A percentile compares a stretch with the other conserved stretches of the same genome.
Conservation (phyloP, 2,113 vertebrate species). For the Xiphophorus hellerii region DNA sequence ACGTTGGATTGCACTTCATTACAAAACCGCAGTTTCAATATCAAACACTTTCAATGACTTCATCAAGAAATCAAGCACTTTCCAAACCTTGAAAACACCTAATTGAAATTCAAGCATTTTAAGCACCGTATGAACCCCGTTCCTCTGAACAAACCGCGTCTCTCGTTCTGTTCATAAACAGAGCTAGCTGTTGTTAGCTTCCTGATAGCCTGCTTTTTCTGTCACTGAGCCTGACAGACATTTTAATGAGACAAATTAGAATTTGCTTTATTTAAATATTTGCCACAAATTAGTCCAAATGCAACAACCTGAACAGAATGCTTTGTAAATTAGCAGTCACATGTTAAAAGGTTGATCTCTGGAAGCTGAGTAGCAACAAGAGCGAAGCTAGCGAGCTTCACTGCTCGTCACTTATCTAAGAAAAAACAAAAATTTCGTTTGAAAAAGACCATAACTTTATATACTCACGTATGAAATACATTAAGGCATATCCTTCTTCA, state of each 20-base stretch:
- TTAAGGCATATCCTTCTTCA: slow-evolving; percentile 65
- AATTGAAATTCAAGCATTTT: too few relatives aligned
- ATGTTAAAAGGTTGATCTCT: background rate
- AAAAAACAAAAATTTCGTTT: background rate
- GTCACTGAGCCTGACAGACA: background rate
- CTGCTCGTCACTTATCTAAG: background rate
- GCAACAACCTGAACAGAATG: accelerated
- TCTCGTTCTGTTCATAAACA: background rate
- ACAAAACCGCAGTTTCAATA: too few relatives aligned
- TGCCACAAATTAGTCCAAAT: accelerated
- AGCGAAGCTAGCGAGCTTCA: slow-evolving; percentile 51
- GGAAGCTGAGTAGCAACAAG: background rate
- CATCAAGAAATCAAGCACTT: too few relatives aligned
- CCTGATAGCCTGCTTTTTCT: background rate
- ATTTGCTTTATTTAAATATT: background rate
- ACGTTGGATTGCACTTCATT: too few relatives aligned
- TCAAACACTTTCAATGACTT: too few relatives aligned
- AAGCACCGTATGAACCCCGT: too few relatives aligned
- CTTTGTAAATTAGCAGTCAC: background rate
- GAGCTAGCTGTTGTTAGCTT: slow-evolving; percentile 3
- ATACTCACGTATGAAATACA: slow-evolving; percentile 76
- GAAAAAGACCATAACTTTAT: background rate
- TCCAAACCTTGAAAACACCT: too few relatives aligned
- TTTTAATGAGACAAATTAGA: background rate
- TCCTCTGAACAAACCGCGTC: too few relatives aligned